Percentiles rank a stretch among this genome's conserved stretches.
phyloP scores from a whole-genome alignment of 2,888 invertebrate genomes.

The Campoplex nolae region DNA sequence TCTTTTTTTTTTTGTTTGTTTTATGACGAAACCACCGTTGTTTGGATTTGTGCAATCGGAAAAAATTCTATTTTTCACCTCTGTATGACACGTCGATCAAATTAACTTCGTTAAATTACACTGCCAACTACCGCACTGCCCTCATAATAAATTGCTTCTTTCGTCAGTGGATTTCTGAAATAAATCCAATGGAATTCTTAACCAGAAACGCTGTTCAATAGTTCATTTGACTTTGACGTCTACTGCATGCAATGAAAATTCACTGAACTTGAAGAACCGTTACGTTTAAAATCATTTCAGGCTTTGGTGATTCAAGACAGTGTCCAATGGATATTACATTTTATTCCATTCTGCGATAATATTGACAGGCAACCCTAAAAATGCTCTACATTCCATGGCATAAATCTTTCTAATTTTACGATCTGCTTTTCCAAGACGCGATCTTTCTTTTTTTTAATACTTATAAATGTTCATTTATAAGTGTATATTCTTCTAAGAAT shows the following conservation, averaged over 20 bases:
- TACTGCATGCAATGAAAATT: background rate
- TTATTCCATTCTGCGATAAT: background rate
- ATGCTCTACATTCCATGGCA: background rate
- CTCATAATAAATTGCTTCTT: too few species aligned
- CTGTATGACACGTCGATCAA: too few species aligned
- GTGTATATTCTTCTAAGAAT: conserved; percentile 5
- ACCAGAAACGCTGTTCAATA: too few species aligned
- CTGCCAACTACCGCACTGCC: too few species aligned
- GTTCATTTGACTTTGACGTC: background rate
- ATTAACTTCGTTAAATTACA: too few species aligned
- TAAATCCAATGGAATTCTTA: too few species aligned
- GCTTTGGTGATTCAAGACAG: background rate
- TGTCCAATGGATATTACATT: background rate
- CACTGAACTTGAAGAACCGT: background rate
- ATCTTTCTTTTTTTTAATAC: background rate
- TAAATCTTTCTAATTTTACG: conserved; percentile 1
- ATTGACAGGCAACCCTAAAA: background rate
- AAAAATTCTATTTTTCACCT: too few species aligned
- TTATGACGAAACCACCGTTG: too few species aligned
- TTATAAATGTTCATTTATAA: background rate
- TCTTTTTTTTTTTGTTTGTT: too few species aligned
- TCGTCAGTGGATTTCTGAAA: too few species aligned
- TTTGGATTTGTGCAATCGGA: too few species aligned
- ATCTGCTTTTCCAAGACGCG: background rate
- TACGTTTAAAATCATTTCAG: background rate